Conservation (phyloP, 1,140 invertebrate genomes). For the Orius laevigatus region DNA sequence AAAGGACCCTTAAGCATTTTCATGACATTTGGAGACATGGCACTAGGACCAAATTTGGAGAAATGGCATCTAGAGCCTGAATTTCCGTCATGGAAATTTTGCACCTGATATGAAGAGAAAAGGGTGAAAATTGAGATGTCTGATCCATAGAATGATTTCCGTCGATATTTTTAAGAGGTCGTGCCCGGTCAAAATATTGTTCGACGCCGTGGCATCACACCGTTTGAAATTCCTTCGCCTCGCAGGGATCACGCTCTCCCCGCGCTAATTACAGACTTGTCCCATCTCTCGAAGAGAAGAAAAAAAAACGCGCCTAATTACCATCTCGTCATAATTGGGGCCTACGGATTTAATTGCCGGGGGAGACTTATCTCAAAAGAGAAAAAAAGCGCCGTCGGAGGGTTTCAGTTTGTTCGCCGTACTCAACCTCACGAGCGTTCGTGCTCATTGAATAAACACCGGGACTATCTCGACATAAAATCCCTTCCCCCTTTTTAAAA, state of each 20-base stretch:
- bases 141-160: too few relatives aligned
- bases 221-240: neutral
- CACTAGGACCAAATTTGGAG: too few relatives aligned
- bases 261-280: conserved; percentile 11
- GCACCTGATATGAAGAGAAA: too few relatives aligned
- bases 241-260: conserved; percentile 11
- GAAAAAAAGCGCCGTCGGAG: neutral
- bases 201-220: too few relatives aligned
- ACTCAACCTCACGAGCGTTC: conserved; percentile 5
- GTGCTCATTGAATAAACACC: conserved; percentile 13
- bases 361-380: conserved; percentile 2
- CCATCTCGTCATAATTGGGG: conserved; percentile 12
- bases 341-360: conserved; percentile 10
- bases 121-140: too few relatives aligned
- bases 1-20: too few relatives aligned
- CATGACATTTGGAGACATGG: too few relatives aligned
- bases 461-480: neutral
- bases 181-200: too few relatives aligned
- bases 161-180: too few relatives aligned
- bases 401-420: neutral
- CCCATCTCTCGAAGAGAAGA: neutral
- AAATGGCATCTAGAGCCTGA: too few relatives aligned
- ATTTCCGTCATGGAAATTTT: too few relatives aligned
- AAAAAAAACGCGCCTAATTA: conserved; percentile 4
- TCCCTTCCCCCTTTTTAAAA: neutral